Evolutionary conservation across 2,113 vertebrate genomes (phyloP).

Genomic region (Lophura nycthemera): DNA sequence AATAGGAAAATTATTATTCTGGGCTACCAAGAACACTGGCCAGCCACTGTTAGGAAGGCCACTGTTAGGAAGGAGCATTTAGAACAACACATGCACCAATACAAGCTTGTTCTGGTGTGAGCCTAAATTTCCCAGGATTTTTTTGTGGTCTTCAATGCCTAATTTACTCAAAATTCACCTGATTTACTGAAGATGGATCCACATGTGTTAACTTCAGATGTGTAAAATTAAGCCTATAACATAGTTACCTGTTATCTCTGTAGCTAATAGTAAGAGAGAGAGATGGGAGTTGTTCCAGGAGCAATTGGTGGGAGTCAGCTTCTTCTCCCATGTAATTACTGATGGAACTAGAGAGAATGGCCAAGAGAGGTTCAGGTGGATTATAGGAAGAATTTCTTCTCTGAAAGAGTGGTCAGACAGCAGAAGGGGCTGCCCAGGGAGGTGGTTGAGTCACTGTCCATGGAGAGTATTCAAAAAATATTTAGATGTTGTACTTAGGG

Average conservation of each 20-base stretch:
- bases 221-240: background rate
- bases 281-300: accelerated
- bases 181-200: background rate
- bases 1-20: background rate
- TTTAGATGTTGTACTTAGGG: too few species aligned
- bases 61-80: accelerated
- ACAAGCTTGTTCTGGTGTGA: background rate
- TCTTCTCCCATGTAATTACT: too few species aligned
- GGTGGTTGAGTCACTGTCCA: too few species aligned
- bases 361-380: too few species aligned
- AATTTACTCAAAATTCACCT: background rate
- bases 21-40: background rate
- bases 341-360: too few species aligned
- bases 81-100: accelerated
- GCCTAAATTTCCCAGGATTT: background rate
- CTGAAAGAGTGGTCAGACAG: too few species aligned
- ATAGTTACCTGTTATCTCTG: background rate
- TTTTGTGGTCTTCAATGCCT: background rate
- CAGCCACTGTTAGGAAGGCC: background rate
- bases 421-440: too few species aligned
- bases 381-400: too few species aligned
- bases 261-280: background rate
- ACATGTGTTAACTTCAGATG: background rate
- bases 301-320: too few species aligned
- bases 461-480: too few species aligned